Percentiles rank a stretch among this genome's conserved stretches.
Evolutionary conservation across 2,888 invertebrate genomes (phyloP).

Genomic region (Trimorus sp.): DNA sequence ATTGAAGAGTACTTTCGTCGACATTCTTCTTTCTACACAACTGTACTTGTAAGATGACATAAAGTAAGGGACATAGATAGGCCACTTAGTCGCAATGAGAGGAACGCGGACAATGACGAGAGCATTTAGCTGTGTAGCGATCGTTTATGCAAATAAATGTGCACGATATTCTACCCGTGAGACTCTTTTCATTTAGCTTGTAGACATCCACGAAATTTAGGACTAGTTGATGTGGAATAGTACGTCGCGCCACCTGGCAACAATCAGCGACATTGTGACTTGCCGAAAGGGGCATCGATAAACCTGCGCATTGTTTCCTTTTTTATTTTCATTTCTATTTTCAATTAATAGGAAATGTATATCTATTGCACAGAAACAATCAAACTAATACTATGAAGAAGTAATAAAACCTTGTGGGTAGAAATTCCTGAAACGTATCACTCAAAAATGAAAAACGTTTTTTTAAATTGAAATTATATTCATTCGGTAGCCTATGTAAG

Average conservation of each 20-base stretch:
- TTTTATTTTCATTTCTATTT: constrained; percentile 6
- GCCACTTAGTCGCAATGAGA: constrained; percentile 12
- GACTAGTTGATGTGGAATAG: neutral
- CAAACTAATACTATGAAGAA: no score
- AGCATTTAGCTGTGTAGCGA: constrained; percentile 47
- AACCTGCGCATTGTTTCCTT: constrained; percentile 19
- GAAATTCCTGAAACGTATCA: no score
- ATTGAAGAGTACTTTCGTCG: constrained; percentile 7
- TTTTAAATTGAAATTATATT: neutral
- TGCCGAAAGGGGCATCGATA: constrained; percentile 8
- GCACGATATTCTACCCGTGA: constrained; percentile 49
- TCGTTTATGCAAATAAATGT: constrained; percentile 48
- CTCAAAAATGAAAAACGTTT: no score
- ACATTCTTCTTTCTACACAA: constrained; percentile 50
- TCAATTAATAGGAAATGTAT: no score
- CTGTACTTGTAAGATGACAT: constrained; percentile 40
- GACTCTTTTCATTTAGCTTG: constrained; percentile 47
- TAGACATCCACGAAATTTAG: constrained; percentile 35
- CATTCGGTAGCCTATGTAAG: no score
- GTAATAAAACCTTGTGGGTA: no score
- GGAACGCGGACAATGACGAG: constrained; percentile 14
- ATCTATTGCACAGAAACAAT: no score
- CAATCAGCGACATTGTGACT: constrained; percentile 4
- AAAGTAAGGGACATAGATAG: constrained; percentile 46
- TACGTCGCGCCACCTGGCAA: neutral